Conservation (phyloP, 2,888 invertebrate species). For the Lasius fuliginosus region DNA sequence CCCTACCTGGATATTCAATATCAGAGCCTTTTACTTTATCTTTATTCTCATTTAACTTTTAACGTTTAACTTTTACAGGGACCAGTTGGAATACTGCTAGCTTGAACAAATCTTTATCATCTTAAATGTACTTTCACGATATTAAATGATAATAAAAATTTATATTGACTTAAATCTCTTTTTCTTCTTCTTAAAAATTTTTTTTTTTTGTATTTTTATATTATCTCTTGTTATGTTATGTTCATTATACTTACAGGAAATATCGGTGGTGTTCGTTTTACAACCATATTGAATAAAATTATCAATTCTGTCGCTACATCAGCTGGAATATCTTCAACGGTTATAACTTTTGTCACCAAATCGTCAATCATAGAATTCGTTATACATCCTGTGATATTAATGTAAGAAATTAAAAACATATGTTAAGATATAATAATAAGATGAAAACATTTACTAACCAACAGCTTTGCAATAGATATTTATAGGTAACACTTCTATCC, state of each 20-base stretch:
- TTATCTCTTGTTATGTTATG: neutral
- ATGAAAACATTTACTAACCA: conserved; percentile 85
- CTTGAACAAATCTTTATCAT: conserved; percentile 34
- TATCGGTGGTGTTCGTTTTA: conserved; percentile 91
- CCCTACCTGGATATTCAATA: too few species aligned
- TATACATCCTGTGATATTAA: conserved; percentile 88
- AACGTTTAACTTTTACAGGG: conserved; percentile 66
- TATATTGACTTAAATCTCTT: conserved; percentile 8
- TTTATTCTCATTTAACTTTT: conserved; percentile 34
- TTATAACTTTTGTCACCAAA: conserved; percentile 90
- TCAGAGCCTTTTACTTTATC: too few species aligned
- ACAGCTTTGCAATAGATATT: conserved; percentile 92
- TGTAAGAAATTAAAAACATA: conserved; percentile 73
- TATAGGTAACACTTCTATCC: conserved; percentile 94
- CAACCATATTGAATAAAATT: conserved; percentile 91
- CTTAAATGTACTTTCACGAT: conserved; percentile 55
- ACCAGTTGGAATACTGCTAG: conserved; percentile 48
- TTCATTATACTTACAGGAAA: conserved; percentile 88
- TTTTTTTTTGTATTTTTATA: conserved; percentile 14
- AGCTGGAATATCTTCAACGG: conserved; percentile 95
- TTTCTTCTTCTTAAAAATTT: neutral
- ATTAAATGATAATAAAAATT: conserved; percentile 49
- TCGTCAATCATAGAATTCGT: conserved; percentile 90
- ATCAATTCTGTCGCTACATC: conserved; percentile 93
- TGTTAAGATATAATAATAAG: conserved; percentile 11